Percentiles rank a stretch among this genome's conserved stretches.
phyloP scores from a whole-genome alignment of 2,113 vertebrate genomes.

The Oryzias celebensis region DNA sequence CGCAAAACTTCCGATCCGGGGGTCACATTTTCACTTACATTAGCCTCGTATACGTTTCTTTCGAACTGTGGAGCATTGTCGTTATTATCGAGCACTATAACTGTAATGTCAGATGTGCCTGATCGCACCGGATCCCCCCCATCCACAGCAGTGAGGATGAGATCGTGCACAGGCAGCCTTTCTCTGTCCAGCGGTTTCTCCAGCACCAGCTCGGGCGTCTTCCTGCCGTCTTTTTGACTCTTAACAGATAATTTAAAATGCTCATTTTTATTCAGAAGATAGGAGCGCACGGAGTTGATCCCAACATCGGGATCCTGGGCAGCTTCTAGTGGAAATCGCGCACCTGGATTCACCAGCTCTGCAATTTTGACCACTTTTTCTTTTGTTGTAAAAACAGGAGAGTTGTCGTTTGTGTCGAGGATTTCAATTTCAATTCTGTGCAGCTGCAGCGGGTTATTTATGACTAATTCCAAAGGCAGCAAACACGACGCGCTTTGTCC shows the following conservation, averaged over 20 bases:
- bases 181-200: conserved; percentile 79
- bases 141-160: conserved; percentile 78
- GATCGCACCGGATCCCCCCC: conserved; percentile 73
- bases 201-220: conserved; percentile 73
- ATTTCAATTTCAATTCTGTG: conserved; percentile 82
- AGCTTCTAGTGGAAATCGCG: conserved; percentile 74
- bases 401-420: conserved; percentile 83
- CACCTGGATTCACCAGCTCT: conserved; percentile 75
- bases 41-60: conserved; percentile 79
- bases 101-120: conserved; percentile 68
- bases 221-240: conserved; percentile 67
- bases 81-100: conserved; percentile 81
- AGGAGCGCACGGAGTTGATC: conserved; percentile 70
- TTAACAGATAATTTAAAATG: conserved; percentile 74
- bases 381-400: conserved; percentile 77
- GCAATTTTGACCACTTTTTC: conserved; percentile 78
- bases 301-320: conserved; percentile 76
- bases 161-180: conserved; percentile 69
- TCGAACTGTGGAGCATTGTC: conserved; percentile 89
- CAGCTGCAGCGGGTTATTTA: conserved; percentile 76
- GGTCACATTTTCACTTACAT: conserved; percentile 78
- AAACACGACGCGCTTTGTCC: conserved; percentile 70
- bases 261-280: conserved; percentile 69
- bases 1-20: conserved; percentile 74
- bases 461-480: conserved; percentile 75